phyloP scores from a whole-genome alignment of 2,888 invertebrate genomes.

The Saturnia pavonia region DNA sequence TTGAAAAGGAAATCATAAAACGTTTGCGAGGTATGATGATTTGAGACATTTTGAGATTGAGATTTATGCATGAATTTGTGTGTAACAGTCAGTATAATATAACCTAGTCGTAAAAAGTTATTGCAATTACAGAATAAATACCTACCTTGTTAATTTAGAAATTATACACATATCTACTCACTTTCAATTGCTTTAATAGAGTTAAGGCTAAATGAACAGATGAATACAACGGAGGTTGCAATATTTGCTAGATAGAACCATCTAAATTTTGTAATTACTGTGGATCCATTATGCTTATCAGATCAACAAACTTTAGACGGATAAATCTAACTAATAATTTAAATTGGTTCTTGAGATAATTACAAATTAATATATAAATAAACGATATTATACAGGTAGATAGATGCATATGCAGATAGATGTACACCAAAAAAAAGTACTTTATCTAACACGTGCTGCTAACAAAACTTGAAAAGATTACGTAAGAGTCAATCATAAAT shows the following conservation, averaged over 20 bases:
- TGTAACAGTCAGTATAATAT: not conserved
- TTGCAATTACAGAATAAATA: too few species aligned
- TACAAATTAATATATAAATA: not conserved
- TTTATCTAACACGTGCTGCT: not conserved
- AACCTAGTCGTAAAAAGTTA: not conserved
- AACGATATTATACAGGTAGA: too few species aligned
- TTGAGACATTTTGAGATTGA: not conserved
- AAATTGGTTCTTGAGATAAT: not conserved
- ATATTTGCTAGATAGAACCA: not conserved
- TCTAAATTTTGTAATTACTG: not conserved
- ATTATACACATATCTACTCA: too few species aligned
- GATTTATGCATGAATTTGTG: not conserved
- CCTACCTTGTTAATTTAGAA: too few species aligned
- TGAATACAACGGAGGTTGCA: not conserved
- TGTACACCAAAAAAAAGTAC: too few species aligned
- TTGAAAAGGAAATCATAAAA: not conserved
- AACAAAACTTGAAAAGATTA: not conserved
- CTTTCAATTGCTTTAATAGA: too few species aligned
- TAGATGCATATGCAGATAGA: too few species aligned
- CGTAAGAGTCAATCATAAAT: not conserved
- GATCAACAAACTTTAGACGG: not conserved
- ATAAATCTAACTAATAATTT: not conserved
- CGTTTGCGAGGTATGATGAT: not conserved
- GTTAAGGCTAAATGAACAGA: too few species aligned
- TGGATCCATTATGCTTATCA: not conserved